These are phyloP conservation scores for Trisateles emortualis DNA, from an alignment of 2,888 invertebrate species.

Conservation along the genomic window DNA sequence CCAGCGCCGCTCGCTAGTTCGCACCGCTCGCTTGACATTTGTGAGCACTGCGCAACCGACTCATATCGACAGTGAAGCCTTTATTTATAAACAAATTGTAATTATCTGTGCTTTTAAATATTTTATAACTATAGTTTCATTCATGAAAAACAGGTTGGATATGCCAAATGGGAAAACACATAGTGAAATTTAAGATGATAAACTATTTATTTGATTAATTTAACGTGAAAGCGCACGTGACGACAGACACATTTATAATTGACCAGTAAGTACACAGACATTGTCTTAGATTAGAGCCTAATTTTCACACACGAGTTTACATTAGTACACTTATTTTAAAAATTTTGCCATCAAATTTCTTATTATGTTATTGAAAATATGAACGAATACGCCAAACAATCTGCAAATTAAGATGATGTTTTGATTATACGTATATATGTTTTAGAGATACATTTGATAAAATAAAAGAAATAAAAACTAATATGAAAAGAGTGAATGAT, in stretches of 20 bases:
- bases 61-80: slow-evolving; percentile 59
- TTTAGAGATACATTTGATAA: slow-evolving; percentile 6
- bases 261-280: slow-evolving; percentile 38
- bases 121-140: slow-evolving; percentile 49
- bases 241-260: slow-evolving; percentile 46
- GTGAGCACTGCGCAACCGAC: slow-evolving; percentile 56
- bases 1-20: slow-evolving; percentile 14
- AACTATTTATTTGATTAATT: slow-evolving; percentile 46
- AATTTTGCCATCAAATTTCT: not conserved
- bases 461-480: slow-evolving; percentile 5
- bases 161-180: slow-evolving; percentile 30
- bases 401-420: not conserved
- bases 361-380: not conserved
- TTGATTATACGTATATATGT: not conserved
- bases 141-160: slow-evolving; percentile 37
- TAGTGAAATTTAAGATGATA: slow-evolving; percentile 52
- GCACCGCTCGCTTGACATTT: slow-evolving; percentile 37
- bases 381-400: not conserved
- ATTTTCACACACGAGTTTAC: slow-evolving; percentile 9
- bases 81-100: slow-evolving; percentile 75
- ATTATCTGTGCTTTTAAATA: slow-evolving; percentile 48
- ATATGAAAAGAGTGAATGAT: slow-evolving; percentile 1
- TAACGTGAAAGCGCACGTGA: slow-evolving; percentile 62
- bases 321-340: no score
- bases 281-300: slow-evolving; percentile 1